A percentile compares a stretch with the other conserved stretches of the same genome.
phyloP scores from a whole-genome alignment of 2,888 invertebrate species.

The Isotomurus palustris region DNA sequence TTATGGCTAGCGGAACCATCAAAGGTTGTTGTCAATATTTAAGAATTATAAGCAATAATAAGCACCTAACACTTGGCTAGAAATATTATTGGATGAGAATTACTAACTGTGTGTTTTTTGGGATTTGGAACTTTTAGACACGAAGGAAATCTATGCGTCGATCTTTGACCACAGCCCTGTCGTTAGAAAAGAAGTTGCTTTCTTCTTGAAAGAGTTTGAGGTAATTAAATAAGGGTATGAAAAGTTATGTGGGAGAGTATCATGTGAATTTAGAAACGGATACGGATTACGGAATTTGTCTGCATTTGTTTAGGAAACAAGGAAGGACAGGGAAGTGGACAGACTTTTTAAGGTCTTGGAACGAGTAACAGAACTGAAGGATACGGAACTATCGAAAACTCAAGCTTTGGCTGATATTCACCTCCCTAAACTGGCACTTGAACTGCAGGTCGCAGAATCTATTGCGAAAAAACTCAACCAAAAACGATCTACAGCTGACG shows the following conservation, averaged over 20 bases:
- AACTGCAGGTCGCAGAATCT: conserved; percentile 59
- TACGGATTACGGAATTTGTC: neutral
- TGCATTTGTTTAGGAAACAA: conserved; percentile 60
- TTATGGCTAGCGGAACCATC: neutral
- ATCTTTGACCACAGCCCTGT: conserved; percentile 83
- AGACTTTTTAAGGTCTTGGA: conserved; percentile 71
- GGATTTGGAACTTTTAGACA: conserved; percentile 63
- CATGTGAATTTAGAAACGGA: too few species aligned
- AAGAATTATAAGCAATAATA: too few species aligned
- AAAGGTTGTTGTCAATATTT: too few species aligned
- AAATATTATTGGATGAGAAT: neutral
- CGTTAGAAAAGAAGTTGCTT: conserved; percentile 77
- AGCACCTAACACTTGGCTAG: too few species aligned
- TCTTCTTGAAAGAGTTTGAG: conserved; percentile 79
- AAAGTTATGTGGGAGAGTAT: too few species aligned
- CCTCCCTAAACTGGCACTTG: conserved; percentile 61
- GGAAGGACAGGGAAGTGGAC: conserved; percentile 74
- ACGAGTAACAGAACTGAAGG: conserved; percentile 70
- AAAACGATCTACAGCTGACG: conserved; percentile 29
- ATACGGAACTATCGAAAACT: conserved; percentile 67
- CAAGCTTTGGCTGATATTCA: conserved; percentile 59
- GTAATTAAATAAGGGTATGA: conserved; percentile 52
- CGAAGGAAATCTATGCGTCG: conserved; percentile 75
- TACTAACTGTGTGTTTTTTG: neutral
- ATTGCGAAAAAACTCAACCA: conserved; percentile 38